Evolutionary conservation across 2,113 vertebrate genomes (phyloP).

Genomic region (human): DNA sequence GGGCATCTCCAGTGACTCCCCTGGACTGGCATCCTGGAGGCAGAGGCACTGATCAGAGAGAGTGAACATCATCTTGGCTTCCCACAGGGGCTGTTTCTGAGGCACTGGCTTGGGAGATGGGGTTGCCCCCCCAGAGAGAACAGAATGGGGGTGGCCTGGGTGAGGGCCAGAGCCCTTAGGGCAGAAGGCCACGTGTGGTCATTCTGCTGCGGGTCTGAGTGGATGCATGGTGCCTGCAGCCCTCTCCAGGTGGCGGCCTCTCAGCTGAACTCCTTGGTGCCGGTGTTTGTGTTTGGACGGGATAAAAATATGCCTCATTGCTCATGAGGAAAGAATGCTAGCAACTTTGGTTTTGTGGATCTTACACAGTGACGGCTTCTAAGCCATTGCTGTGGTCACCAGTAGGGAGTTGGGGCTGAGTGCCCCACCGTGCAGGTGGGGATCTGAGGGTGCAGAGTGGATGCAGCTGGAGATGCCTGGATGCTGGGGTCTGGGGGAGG

Average conservation of each 20-base stretch:
- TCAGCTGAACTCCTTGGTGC: not conserved
- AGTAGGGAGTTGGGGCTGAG: not conserved
- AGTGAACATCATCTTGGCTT: not conserved
- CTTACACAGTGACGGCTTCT: not conserved
- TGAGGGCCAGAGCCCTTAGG: not conserved
- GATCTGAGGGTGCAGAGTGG: not conserved
- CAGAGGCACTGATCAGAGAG: not conserved
- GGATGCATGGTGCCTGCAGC: rapidly evolving
- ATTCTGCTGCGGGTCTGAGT: rapidly evolving
- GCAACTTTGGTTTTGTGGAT: conserved; percentile 57
- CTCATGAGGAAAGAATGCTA: conserved; percentile 77
- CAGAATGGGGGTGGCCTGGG: not conserved
- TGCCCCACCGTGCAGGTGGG: not conserved
- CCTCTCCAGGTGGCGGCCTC: not conserved
- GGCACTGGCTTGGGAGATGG: not conserved
- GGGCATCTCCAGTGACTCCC: not conserved
- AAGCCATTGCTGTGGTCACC: rapidly evolving
- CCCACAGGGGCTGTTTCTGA: not conserved
- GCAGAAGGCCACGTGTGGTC: not conserved
- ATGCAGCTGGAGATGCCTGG: not conserved
- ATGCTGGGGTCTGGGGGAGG: not conserved
- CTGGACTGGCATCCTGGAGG: not conserved
- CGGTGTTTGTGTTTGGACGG: conserved; percentile 49
- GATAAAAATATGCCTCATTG: conserved; percentile 76
- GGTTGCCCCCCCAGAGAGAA: not conserved